phyloP scores from a whole-genome alignment of 2,113 vertebrate species.

The Sander vitreus region DNA sequence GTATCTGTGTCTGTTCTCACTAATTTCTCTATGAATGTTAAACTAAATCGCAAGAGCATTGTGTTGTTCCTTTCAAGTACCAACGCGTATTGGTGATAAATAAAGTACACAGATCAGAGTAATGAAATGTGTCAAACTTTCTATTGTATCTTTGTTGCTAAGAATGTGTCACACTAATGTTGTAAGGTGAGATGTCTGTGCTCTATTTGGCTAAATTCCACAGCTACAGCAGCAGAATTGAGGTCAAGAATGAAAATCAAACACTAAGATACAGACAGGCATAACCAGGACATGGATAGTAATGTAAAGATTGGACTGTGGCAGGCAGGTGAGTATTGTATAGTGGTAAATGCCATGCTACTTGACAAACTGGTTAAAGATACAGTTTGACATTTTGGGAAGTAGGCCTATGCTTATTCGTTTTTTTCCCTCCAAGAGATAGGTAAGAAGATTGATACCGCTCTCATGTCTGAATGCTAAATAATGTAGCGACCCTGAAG shows the following conservation, averaged over 20 bases:
- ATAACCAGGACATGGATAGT: neutral
- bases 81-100: constrained; percentile 31
- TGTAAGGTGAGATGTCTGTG: neutral
- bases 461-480: neutral
- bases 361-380: neutral
- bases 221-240: neutral
- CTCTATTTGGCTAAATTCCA: neutral
- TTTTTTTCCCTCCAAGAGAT: neutral
- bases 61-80: constrained; percentile 17
- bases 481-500: too few relatives aligned
- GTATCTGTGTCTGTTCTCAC: neutral
- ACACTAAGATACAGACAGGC: neutral
- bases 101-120: constrained; percentile 43
- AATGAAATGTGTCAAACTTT: constrained; percentile 12
- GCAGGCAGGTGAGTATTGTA: too few relatives aligned
- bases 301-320: neutral
- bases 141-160: neutral
- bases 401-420: neutral
- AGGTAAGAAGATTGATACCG: neutral
- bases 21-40: neutral
- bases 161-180: neutral
- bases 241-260: neutral
- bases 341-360: too few relatives aligned
- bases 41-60: neutral
- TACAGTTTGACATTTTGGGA: neutral